Conservation (phyloP, 1,140 invertebrate species). For the Popillia japonica region DNA sequence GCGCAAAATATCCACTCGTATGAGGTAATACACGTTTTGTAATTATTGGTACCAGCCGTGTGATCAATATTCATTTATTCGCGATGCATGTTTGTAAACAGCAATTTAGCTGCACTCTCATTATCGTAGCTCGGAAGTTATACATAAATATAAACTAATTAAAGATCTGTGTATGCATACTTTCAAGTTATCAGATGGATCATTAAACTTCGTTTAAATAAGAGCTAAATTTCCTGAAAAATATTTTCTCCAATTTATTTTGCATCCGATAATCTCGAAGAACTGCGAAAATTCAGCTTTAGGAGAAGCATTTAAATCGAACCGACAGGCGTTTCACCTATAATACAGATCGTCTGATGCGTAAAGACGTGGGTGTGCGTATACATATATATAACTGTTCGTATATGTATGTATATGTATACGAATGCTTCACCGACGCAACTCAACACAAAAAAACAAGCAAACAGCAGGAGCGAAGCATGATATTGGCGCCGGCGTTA, state of each 20-base stretch:
- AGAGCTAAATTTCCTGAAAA: no score
- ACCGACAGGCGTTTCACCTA: neutral
- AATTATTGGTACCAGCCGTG: neutral
- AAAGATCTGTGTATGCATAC: no score
- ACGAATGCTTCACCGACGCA: neutral
- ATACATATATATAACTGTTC: neutral
- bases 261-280: no score
- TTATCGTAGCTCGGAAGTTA: neutral
- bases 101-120: neutral
- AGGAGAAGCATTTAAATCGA: neutral
- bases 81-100: neutral
- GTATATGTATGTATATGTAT: neutral
- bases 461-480: neutral
- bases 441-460: neutral
- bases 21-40: neutral
- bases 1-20: neutral
- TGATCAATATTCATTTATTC: constrained; percentile 11
- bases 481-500: constrained; percentile 23
- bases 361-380: constrained; percentile 3
- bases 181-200: no score
- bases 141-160: no score
- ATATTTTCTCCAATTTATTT: no score
- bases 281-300: neutral
- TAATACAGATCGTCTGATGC: neutral
- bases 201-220: no score